Conservation (phyloP, 2,797 vertebrate species). For the Phylloscopus collybita region DNA sequence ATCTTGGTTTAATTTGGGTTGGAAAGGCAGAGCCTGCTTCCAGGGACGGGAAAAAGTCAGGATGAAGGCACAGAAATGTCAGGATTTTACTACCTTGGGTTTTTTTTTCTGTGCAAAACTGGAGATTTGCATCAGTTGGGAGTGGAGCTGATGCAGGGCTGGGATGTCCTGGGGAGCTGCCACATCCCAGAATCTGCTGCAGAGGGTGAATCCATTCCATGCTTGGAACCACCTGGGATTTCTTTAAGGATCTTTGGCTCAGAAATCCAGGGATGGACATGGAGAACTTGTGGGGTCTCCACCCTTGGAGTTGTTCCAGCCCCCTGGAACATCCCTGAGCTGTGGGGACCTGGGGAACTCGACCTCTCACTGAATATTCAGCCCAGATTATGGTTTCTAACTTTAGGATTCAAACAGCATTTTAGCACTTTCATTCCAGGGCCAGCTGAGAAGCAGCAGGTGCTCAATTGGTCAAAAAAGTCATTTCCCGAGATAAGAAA, state of each 20-base stretch:
- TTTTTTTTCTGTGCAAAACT: rapidly evolving
- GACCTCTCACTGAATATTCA: background rate
- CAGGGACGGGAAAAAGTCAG: background rate
- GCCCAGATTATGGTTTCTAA: background rate
- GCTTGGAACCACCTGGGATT: background rate
- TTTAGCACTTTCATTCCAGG: background rate
- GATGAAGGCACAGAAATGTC: background rate
- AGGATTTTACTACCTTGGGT: background rate
- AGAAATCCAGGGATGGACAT: rapidly evolving
- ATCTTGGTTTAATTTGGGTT: background rate
- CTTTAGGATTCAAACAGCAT: background rate
- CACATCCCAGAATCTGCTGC: background rate
- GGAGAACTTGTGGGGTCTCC: background rate
- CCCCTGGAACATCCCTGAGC: background rate
- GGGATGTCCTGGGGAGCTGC: rapidly evolving
- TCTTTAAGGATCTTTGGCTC: background rate
- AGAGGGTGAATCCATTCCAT: background rate
- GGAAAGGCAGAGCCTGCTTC: background rate
- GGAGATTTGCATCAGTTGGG: background rate
- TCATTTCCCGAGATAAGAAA: background rate
- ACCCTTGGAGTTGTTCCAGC: background rate
- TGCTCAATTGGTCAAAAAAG: background rate
- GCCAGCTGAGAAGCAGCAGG: background rate
- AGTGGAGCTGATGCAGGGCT: background rate
- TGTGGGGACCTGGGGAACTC: background rate